Base-by-base conservation (phyloP, 1,140 invertebrate species). In the Brachionus plicatilis region DNA sequence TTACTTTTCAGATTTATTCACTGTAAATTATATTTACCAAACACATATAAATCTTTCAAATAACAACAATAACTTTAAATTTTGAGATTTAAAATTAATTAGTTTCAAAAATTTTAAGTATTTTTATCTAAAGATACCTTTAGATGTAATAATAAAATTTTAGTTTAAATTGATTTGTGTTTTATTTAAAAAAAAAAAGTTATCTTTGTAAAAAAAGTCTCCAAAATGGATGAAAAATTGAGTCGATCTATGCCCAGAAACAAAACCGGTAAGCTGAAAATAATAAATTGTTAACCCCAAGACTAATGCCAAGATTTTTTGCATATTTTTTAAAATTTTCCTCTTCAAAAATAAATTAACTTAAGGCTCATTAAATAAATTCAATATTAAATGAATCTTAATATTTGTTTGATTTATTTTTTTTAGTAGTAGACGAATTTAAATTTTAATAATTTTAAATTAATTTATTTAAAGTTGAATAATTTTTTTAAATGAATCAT, bases 141-240 rank as follows among this genome's bases (percentile, higher is more conserved):
- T 72, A 45, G 68, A 72, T 72, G 68, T 72, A 72, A 72, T 17
- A 72, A 41, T 72, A 72, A 43, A 60, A 20, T 20, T 60, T 72
- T 33, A 3, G 33, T 9, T 70, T 41, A 47, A 72, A 43, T 72
- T 20, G 41, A 41, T 72, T 41, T 72, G 41, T 20, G 41, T 72
- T 43, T 11, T 20, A 72, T 14, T 33, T 68, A 0, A 37, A 33
- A 12, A 29, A 27, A 65, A 27, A 24, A 33, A 33, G 12, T 29
- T 68, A 11, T 33, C 33, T 68, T 68, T 68, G 29, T 33, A 20
- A 41, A 43, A 20, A 41, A 72, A 43, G 17, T 43, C 3, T 43
- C 12, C 47, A 14, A 76, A 76, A 76, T 76, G 72, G 72, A 76
- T 14, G 72, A 76, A 76, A 76, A 76, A 50, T 50, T 76, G 8